Evolutionary conservation across 2,888 invertebrate species (phyloP).

Genomic region (Aspidapion aeneum): DNA sequence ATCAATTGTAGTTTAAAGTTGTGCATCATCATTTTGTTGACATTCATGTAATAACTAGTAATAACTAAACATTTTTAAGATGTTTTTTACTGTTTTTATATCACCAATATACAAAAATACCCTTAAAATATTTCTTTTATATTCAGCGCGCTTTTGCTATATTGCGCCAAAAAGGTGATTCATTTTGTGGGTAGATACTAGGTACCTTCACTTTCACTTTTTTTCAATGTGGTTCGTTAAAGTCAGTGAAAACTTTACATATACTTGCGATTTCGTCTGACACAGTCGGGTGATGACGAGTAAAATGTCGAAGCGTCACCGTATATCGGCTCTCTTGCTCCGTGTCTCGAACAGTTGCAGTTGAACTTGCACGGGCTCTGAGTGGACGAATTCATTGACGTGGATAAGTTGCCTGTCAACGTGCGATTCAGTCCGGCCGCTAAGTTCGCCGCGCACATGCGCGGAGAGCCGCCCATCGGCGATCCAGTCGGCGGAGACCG

Average conservation of each 20-base stretch:
- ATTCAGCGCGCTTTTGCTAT: too few species aligned
- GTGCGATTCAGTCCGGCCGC: conserved; percentile 16
- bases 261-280: conserved; percentile 41
- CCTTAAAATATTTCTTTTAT: too few species aligned
- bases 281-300: conserved; percentile 39
- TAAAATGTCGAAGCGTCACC: conserved; percentile 43
- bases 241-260: conserved; percentile 36
- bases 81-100: too few species aligned
- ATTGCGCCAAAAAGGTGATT: too few species aligned
- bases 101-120: too few species aligned
- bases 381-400: conserved; percentile 2
- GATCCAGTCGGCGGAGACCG: conserved; percentile 10
- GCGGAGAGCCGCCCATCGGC: not conserved
- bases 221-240: too few species aligned
- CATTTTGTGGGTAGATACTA: too few species aligned
- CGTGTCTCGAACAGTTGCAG: conserved; percentile 24
- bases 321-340: conserved; percentile 38
- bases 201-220: too few species aligned
- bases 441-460: conserved; percentile 20
- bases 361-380: conserved; percentile 14
- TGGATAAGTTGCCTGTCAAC: conserved; percentile 11
- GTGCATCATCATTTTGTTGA: too few species aligned
- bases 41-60: too few species aligned
- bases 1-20: too few species aligned
- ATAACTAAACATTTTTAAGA: too few species aligned